Conservation (phyloP, 2,113 vertebrate species). For the Neotragus moschatus region DNA sequence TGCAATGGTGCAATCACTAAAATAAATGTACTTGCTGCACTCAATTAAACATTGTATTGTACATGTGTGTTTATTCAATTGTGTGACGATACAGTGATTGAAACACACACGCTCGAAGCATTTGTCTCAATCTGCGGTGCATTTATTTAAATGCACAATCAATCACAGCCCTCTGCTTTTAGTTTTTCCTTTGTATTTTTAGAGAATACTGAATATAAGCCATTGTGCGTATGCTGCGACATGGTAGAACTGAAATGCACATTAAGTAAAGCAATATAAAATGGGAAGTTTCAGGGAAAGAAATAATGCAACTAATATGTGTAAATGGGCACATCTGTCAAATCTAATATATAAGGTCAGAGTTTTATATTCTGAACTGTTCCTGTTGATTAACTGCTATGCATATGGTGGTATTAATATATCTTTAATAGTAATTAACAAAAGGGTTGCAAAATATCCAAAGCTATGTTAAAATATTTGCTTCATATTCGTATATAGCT, state of each 20-base stretch:
- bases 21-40: slow-evolving; percentile 76
- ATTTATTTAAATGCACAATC: slow-evolving; percentile 70
- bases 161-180: slow-evolving; percentile 56
- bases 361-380: not conserved
- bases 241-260: not conserved
- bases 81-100: slow-evolving; percentile 72
- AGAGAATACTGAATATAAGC: slow-evolving; percentile 47
- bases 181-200: slow-evolving; percentile 55
- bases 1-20: slow-evolving; percentile 68
- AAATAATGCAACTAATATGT: not conserved
- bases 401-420: not conserved
- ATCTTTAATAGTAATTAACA: not conserved
- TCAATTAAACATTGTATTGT: slow-evolving; percentile 74
- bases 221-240: not conserved
- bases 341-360: not conserved
- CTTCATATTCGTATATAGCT: not conserved
- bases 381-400: not conserved
- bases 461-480: not conserved
- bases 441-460: not conserved
- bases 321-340: not conserved
- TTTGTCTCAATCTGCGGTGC: slow-evolving; percentile 70
- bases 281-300: slow-evolving; percentile 20
- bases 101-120: slow-evolving; percentile 64
- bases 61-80: slow-evolving; percentile 76
- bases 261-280: slow-evolving; percentile 24